phyloP scores from a whole-genome alignment of 2,797 vertebrate species.

The Pseudocheirus occidentalis region DNA sequence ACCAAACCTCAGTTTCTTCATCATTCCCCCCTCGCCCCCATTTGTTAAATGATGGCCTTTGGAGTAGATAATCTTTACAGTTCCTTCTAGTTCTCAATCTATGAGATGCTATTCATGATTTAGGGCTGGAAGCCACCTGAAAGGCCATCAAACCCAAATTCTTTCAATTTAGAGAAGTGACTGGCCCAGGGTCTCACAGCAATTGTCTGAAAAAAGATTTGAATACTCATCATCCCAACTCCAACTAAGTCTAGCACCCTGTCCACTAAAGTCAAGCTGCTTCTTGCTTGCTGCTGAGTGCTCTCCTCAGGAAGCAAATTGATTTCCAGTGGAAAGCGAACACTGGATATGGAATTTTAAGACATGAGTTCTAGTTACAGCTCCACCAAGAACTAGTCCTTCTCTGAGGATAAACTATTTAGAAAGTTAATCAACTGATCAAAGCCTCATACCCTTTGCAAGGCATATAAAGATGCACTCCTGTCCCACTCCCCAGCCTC shows the following conservation, averaged over 20 bases:
- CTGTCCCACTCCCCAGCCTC: not conserved
- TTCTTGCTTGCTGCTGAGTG: not conserved
- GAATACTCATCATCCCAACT: not conserved
- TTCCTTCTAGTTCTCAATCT: not conserved
- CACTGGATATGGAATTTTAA: not conserved
- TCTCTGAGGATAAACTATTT: not conserved
- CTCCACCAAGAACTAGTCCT: not conserved
- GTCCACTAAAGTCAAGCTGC: not conserved
- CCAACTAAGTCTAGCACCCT: not conserved
- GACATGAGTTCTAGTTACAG: not conserved
- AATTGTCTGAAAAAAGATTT: not conserved
- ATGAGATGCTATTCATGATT: not conserved
- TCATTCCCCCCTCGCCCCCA: too few relatives aligned
- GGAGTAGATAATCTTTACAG: not conserved
- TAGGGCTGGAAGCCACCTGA: not conserved
- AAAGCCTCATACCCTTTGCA: not conserved
- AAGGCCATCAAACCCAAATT: not conserved
- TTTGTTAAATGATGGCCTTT: not conserved
- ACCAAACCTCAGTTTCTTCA: not conserved
- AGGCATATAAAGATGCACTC: not conserved
- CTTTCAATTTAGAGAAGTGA: not conserved
- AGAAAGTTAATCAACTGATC: not conserved
- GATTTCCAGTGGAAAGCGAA: not conserved
- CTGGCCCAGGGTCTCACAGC: not conserved
- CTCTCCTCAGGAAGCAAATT: not conserved